phyloP scores from a whole-genome alignment of 1,140 invertebrate genomes.

The Macrobrachium rosenbergii region DNA sequence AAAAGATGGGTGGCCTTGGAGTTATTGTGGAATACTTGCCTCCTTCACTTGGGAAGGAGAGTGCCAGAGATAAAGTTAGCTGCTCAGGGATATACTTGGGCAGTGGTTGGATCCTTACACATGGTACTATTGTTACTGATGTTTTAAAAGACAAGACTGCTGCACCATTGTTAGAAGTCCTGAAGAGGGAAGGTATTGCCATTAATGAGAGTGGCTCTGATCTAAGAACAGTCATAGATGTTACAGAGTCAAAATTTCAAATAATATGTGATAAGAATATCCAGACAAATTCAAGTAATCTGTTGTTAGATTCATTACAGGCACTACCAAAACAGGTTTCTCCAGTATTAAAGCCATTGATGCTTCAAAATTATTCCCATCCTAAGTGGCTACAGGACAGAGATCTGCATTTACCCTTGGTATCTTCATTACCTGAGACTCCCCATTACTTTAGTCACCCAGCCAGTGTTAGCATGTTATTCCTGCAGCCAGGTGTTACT shows the following conservation, averaged over 20 bases:
- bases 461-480: slow-evolving; percentile 29
- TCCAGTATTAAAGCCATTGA: too few relatives aligned
- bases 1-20: slow-evolving; percentile 40
- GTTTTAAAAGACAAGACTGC: slow-evolving; percentile 35
- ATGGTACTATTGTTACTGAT: slow-evolving; percentile 41
- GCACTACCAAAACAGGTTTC: too few relatives aligned
- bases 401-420: too few relatives aligned
- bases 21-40: slow-evolving; percentile 38
- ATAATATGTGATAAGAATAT: background rate
- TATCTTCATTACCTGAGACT: background rate
- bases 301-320: too few relatives aligned
- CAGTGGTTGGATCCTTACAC: slow-evolving; percentile 34
- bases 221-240: slow-evolving; percentile 2
- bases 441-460: background rate
- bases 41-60: background rate
- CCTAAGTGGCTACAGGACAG: too few relatives aligned
- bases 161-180: slow-evolving; percentile 8
- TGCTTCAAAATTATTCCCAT: too few relatives aligned
- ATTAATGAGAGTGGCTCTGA: background rate
- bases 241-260: slow-evolving; percentile 20
- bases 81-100: slow-evolving; percentile 51
- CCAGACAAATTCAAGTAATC: too few relatives aligned
- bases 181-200: background rate
- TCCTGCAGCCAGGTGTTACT: slow-evolving; percentile 14
- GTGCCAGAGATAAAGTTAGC: slow-evolving; percentile 18